Conservation (phyloP, 2,113 vertebrate species). For the Acanthochromis polyacanthus region DNA sequence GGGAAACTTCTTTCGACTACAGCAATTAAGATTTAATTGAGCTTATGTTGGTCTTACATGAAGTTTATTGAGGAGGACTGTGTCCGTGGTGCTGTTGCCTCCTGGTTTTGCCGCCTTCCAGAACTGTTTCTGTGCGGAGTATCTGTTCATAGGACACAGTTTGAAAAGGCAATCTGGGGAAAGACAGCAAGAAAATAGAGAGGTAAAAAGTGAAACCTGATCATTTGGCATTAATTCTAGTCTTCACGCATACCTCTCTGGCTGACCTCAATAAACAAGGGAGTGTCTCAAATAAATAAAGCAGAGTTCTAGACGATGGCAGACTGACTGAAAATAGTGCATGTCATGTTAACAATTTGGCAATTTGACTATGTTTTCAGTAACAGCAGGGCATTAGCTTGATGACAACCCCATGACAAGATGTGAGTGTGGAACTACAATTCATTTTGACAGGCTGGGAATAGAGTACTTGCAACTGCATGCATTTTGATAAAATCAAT, state of each 20-base stretch:
- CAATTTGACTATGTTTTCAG: not conserved
- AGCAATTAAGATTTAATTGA: not conserved
- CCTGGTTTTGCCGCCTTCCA: constrained; percentile 99
- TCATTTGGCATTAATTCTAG: not conserved
- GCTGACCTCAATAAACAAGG: not conserved
- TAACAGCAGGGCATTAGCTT: not conserved
- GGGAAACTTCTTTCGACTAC: not conserved
- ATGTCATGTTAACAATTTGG: not conserved
- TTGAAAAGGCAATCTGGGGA: constrained; percentile 96
- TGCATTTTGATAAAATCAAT: too few relatives aligned
- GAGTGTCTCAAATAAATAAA: not conserved
- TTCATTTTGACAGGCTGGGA: not conserved
- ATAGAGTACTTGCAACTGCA: not conserved
- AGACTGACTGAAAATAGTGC: not conserved
- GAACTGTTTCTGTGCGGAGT: constrained; percentile 99
- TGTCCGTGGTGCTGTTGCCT: constrained; percentile 95
- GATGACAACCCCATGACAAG: too few relatives aligned
- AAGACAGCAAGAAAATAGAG: constrained; percentile 9
- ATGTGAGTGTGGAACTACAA: not conserved
- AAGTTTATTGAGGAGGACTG: constrained; percentile 95
- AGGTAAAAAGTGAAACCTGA: not conserved
- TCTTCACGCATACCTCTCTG: not conserved
- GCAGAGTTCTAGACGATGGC: not conserved
- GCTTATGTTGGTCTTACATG: constrained; percentile 85
- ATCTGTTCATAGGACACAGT: constrained; percentile 98